These are phyloP conservation scores for Pelagia noctiluca DNA, from an alignment of 30 jellyfish, hydroid and myxozoan species.

Conservation along the genomic window DNA sequence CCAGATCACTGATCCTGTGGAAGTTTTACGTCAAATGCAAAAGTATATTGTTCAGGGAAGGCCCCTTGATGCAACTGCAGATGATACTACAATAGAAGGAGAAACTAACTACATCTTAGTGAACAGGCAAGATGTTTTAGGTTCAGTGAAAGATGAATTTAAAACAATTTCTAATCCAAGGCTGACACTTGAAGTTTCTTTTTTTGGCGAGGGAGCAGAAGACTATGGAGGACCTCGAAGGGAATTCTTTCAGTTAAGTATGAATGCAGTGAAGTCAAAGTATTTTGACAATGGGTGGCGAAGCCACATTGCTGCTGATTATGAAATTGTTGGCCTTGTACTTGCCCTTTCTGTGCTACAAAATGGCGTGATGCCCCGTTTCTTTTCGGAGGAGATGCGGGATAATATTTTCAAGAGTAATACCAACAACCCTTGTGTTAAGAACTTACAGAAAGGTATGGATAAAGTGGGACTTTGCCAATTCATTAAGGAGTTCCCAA, in stretches of 20 bases:
- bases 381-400: neutral
- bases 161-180: neutral
- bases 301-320: neutral
- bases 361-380: neutral
- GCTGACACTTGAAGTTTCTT: neutral
- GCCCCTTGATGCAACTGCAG: neutral
- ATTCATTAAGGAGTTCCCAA: constrained; percentile 8
- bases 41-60: neutral
- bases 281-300: neutral
- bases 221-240: too few species aligned
- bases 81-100: neutral
- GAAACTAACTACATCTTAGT: too few species aligned
- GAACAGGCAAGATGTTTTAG: too few species aligned
- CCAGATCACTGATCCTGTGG: neutral
- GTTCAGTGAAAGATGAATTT: too few species aligned
- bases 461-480: constrained; percentile 7
- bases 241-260: too few species aligned
- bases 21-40: neutral
- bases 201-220: neutral
- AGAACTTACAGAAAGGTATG: neutral
- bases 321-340: neutral
- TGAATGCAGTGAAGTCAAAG: too few species aligned
- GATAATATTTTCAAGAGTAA: neutral
- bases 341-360: neutral
- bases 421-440: neutral